Conservation (phyloP, 1,140 invertebrate genomes). For the Habropoda laboriosa region DNA sequence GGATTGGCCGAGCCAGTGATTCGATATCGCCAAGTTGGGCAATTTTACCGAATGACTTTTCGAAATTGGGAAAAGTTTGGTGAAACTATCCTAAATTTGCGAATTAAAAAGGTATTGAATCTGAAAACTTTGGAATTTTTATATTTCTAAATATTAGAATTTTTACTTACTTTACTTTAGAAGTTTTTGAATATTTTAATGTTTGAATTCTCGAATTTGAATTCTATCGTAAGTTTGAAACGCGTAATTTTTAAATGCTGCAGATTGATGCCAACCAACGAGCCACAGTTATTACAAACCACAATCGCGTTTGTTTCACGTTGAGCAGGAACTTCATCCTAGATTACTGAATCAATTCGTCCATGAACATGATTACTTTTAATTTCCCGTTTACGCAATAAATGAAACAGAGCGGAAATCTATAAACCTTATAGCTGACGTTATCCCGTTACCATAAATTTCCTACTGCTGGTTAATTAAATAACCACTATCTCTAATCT, state of each 20-base stretch:
- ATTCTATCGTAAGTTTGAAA: background rate
- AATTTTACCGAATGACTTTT: no score
- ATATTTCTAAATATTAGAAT: no score
- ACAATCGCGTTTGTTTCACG: rapidly evolving
- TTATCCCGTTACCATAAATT: background rate
- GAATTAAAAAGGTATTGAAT: no score
- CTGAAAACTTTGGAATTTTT: background rate
- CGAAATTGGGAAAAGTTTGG: no score
- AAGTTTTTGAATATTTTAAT: no score
- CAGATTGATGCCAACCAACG: background rate
- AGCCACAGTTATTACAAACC: no score
- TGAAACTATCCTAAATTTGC: no score
- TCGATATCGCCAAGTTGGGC: no score
- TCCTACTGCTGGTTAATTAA: background rate
- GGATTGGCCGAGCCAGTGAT: no score
- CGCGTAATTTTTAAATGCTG: rapidly evolving
- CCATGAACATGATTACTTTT: background rate
- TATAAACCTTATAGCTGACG: background rate
- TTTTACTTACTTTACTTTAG: no score
- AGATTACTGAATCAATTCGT: background rate
- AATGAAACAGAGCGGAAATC: background rate
- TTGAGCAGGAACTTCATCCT: no score
- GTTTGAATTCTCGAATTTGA: background rate
- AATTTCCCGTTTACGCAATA: background rate
- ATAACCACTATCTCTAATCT: background rate